phyloP scores from a whole-genome alignment of 2,113 vertebrate species.

The Natator depressus region DNA sequence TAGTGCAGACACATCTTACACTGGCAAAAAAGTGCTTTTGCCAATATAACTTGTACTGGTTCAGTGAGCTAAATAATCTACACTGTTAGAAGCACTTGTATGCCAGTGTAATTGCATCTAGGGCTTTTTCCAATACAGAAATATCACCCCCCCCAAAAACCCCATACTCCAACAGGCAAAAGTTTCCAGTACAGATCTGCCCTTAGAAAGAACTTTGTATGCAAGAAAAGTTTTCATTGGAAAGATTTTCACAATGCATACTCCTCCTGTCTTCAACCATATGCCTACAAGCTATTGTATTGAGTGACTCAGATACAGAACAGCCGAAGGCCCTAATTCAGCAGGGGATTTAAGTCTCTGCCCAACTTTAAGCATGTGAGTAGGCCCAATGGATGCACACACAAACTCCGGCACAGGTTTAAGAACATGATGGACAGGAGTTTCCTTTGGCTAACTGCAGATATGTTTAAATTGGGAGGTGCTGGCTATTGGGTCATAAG shows the following conservation, averaged over 20 bases:
- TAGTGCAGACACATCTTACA: rapidly evolving
- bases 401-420: neutral
- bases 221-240: rapidly evolving
- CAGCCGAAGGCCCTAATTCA: rapidly evolving
- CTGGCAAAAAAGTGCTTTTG: rapidly evolving
- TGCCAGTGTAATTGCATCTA: rapidly evolving
- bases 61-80: rapidly evolving
- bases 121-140: neutral
- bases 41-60: rapidly evolving
- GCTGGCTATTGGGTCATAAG: neutral
- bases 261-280: rapidly evolving
- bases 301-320: too few relatives aligned
- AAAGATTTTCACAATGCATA: rapidly evolving
- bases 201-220: rapidly evolving
- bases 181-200: rapidly evolving
- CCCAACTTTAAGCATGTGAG: neutral
- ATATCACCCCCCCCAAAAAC: neutral
- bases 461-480: neutral
- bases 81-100: rapidly evolving
- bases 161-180: rapidly evolving
- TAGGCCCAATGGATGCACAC: rapidly evolving
- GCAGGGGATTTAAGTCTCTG: rapidly evolving
- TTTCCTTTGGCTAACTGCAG: neutral
- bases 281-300: rapidly evolving
- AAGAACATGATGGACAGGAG: neutral